Percentiles rank a stretch among this genome's conserved stretches.
These are phyloP conservation scores for Diploptera punctata DNA, from an alignment of 2,888 invertebrate species.

Conservation along the genomic window DNA sequence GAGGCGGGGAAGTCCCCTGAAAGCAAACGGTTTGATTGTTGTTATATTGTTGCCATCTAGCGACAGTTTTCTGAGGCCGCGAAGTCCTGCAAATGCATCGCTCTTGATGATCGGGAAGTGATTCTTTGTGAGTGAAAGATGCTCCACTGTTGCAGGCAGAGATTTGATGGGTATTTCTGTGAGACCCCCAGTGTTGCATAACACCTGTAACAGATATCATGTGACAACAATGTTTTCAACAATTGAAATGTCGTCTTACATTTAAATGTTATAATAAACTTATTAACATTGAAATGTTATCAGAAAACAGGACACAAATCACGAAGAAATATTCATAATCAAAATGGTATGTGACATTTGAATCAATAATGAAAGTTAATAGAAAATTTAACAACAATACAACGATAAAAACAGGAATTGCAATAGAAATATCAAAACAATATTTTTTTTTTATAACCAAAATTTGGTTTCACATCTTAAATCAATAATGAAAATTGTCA, in stretches of 20 bases:
- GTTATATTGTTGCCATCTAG: constrained; percentile 89
- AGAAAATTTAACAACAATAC: no score
- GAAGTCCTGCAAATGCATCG: constrained; percentile 83
- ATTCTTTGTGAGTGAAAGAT: constrained; percentile 85
- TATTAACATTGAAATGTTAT: no score
- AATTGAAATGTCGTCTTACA: background rate
- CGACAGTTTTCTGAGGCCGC: constrained; percentile 79
- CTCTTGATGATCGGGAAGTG: constrained; percentile 80
- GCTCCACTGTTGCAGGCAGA: constrained; percentile 79
- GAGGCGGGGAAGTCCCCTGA: constrained; percentile 78
- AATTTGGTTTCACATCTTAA: no score
- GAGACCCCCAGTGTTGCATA: constrained; percentile 86
- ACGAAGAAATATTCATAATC: no score
- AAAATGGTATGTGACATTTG: no score
- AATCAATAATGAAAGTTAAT: no score
- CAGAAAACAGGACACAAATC: no score
- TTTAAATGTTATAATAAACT: no score
- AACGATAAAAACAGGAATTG: no score
- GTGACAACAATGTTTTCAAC: constrained; percentile 30
- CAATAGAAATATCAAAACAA: no score
- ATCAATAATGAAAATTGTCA: no score
- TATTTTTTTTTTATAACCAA: no score
- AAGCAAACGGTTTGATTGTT: constrained; percentile 83
- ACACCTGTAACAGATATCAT: constrained; percentile 72
- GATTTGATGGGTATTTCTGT: constrained; percentile 78